These are phyloP conservation scores for Mythimna loreyi DNA, from an alignment of 2,888 invertebrate genomes.

Conservation along the genomic window DNA sequence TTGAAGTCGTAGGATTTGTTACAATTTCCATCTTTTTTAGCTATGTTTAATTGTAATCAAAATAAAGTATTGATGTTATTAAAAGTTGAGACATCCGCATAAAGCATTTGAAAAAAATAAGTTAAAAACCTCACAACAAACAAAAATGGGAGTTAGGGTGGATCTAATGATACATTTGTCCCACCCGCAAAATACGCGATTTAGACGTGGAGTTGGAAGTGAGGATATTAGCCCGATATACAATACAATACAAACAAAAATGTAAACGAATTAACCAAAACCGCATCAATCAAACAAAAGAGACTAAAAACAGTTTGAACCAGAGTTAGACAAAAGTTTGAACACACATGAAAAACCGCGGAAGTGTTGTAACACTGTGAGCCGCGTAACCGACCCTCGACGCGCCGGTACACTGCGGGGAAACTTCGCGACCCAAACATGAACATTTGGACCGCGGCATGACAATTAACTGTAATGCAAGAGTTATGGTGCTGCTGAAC, in stretches of 20 bases:
- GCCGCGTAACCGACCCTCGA: conserved; percentile 52
- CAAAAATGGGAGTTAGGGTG: no score
- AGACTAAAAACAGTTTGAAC: conserved; percentile 33
- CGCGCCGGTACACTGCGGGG: conserved; percentile 47
- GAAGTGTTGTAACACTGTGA: conserved; percentile 54
- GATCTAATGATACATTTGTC: no score
- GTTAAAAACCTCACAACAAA: background rate
- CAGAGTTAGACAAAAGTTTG: conserved; percentile 46
- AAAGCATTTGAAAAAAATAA: background rate
- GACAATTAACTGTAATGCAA: conserved; percentile 48
- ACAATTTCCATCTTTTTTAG: no score
- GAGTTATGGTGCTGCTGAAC: conserved; percentile 1
- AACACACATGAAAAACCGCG: conserved; percentile 57
- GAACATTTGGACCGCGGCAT: conserved; percentile 49
- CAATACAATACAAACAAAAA: conserved; percentile 1
- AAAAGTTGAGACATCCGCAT: background rate
- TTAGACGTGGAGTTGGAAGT: no score
- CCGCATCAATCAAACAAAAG: conserved; percentile 24
- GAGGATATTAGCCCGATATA: no score
- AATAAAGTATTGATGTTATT: background rate
- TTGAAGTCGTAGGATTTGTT: no score
- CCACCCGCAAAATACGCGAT: no score
- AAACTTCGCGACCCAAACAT: conserved; percentile 63
- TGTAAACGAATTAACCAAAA: conserved; percentile 21
- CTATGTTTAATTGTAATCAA: no score